Percentiles rank a stretch among this genome's conserved stretches.
Conservation (phyloP, 2,888 invertebrate species). For the Cosmorhoe ocellata region DNA sequence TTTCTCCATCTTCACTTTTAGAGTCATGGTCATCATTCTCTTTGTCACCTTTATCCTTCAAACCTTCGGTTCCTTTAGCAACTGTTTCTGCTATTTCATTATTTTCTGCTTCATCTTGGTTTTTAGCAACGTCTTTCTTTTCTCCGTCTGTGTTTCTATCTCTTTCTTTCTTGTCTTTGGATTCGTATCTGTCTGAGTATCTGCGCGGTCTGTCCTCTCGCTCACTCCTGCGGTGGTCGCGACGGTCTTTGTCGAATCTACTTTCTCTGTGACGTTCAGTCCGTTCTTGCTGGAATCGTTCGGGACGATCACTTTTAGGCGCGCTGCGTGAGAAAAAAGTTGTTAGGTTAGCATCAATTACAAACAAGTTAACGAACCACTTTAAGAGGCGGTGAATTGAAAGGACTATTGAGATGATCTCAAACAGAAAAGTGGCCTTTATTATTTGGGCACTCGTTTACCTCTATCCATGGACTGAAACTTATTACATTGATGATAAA, state of each 20-base stretch:
- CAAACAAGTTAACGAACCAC: no score
- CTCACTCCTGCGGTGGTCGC: conserved; percentile 36
- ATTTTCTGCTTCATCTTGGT: conserved; percentile 5
- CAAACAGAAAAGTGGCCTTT: no score
- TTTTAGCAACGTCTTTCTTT: conserved; percentile 4
- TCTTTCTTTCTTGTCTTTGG: conserved; percentile 9
- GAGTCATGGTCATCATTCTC: background rate
- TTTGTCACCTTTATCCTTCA: background rate
- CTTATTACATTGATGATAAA: no score
- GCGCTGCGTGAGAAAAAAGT: conserved; percentile 2
- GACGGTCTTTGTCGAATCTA: conserved; percentile 31
- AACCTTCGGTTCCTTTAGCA: background rate
- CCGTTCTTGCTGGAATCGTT: conserved; percentile 42
- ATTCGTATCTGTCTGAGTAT: conserved; percentile 25
- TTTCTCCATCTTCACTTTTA: conserved; percentile 20
- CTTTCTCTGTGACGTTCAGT: conserved; percentile 24
- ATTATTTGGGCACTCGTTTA: no score
- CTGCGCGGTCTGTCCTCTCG: conserved; percentile 32
- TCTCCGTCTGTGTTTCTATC: conserved; percentile 2
- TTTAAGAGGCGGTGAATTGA: no score
- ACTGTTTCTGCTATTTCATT: conserved; percentile 8
- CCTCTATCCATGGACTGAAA: no score
- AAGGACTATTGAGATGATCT: no score
- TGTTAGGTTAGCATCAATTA: no score
- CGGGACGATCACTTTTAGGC: conserved; percentile 23